Base-by-base conservation (phyloP, 2,113 vertebrate species). In the Zingel zingel region DNA sequence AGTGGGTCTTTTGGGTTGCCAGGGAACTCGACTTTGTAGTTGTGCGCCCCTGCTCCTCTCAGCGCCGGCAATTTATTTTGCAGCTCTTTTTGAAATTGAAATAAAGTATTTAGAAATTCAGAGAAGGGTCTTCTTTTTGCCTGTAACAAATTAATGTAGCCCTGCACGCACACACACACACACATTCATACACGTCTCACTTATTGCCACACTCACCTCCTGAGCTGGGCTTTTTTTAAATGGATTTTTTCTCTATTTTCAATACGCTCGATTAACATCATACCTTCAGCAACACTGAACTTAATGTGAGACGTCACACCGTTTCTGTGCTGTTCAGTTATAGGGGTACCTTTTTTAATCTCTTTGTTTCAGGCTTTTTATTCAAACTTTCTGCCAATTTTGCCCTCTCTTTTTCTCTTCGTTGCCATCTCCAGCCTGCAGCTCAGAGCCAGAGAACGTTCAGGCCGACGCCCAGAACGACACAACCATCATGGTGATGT, bases 401-500 rank as follows among this genome's bases (percentile, higher is more conserved):
- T 57, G 3, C 12, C 13, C 25, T 47, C 8, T 50, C 8, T 50
- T 48, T 43, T n/a, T 39, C 13, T 71, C 25, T 74, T 3, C 77
- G 19, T 27, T 30, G 4, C 30, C 8, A 1, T n/a, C 74, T 86
- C 39, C 23, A 99, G 98, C 96, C 87, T 99, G 98, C 94, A 98
- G 97, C 88, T 98, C 97, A 9, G 96, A 98, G 92, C 98, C 98
- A 53, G 96, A 98, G 91, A 98, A 98, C 53, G 90, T 99, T 47
- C 97, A 98, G 36, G 97, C 97, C 0, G 97, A 99, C 23, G 95
- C 97, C 71, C 96, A 98, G 93, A 99, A 99, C 74, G 96, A 97
- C 61, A 99, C 97, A 1, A 97, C 97, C 88, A 97, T 99, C n/a
- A 95, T 99, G 21, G 95, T 99, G 83, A 98, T 90, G 0, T 99